Conservation (phyloP, 2,888 invertebrate genomes). For the Meteorus cinctellus region DNA sequence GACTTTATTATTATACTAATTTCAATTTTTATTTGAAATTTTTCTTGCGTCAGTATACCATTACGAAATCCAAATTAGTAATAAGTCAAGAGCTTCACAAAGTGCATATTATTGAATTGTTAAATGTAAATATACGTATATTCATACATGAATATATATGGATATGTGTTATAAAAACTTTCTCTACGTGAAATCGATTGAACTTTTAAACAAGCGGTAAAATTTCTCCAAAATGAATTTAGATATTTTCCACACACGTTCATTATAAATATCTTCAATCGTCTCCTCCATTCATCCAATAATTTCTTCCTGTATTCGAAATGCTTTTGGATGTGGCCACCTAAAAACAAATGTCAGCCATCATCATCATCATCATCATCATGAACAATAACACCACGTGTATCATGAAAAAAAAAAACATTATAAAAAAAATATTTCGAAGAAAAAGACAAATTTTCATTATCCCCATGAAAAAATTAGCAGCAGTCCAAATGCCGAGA, state of each 20-base stretch:
- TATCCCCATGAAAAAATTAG: slow-evolving; percentile 54
- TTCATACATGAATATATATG: not conserved
- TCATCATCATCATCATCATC: not conserved
- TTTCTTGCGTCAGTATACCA: not conserved
- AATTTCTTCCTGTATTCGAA: not conserved
- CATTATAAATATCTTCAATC: slow-evolving; percentile 6
- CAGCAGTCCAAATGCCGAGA: slow-evolving; percentile 71
- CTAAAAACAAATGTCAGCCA: not conserved
- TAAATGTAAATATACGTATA: not conserved
- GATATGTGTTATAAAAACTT: slow-evolving; percentile 8
- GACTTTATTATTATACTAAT: not conserved
- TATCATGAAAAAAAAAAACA: not conserved
- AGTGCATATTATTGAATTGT: not conserved
- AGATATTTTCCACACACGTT: not conserved
- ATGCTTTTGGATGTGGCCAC: not conserved
- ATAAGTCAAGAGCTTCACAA: not conserved
- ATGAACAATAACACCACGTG: slow-evolving; percentile 16
- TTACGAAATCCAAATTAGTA: not conserved
- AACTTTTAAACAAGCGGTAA: slow-evolving; percentile 13
- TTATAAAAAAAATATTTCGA: slow-evolving; percentile 2
- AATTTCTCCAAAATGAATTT: slow-evolving; percentile 8
- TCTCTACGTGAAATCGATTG: slow-evolving; percentile 15
- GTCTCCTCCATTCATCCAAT: slow-evolving; percentile 5
- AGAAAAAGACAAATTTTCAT: slow-evolving; percentile 22
- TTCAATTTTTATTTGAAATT: not conserved